Evolutionary conservation across 1,140 invertebrate species (phyloP).

Genomic region (Tetragnatha versicolor): DNA sequence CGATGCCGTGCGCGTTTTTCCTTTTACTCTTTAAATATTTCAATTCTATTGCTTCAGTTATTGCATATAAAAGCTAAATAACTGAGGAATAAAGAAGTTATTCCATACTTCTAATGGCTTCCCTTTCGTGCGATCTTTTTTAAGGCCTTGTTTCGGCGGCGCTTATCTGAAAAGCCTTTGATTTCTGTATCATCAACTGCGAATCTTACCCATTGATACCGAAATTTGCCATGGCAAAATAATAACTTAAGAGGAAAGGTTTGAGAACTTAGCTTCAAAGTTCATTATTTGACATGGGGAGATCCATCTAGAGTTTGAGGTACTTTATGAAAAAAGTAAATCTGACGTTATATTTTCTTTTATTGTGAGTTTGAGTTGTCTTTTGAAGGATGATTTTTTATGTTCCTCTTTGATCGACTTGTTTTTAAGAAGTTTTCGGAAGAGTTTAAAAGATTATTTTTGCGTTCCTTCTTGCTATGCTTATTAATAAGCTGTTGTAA

Average conservation of each 20-base stretch:
- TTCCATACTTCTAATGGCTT: conserved; percentile 22
- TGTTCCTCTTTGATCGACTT: too few species aligned
- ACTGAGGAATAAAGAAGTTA: conserved; percentile 9
- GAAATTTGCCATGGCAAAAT: conserved; percentile 8
- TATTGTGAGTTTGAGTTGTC: too few species aligned
- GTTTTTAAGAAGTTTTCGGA: too few species aligned
- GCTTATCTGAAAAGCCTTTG: conserved; percentile 22
- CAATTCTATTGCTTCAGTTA: conserved; percentile 37
- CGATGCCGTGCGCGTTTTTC: neutral
- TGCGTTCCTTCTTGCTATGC: too few species aligned
- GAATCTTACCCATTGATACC: neutral
- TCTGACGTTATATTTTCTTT: too few species aligned
- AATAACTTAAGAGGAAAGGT: conserved; percentile 23
- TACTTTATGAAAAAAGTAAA: too few species aligned
- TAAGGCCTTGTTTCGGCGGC: neutral
- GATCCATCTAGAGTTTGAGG: too few species aligned
- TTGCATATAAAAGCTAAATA: conserved; percentile 31
- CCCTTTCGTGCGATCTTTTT: conserved; percentile 4
- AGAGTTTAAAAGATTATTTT: too few species aligned
- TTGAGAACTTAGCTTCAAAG: neutral
- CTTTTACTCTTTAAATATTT: conserved; percentile 37
- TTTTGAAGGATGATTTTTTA: too few species aligned
- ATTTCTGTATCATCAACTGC: conserved; percentile 19
- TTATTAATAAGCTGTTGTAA: too few species aligned
- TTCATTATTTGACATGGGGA: neutral